Evolutionary conservation across 2,113 vertebrate genomes (phyloP), one percentile per base, ranked within the genome.

Genomic region (Hyperoodon ampullatus): DNA sequence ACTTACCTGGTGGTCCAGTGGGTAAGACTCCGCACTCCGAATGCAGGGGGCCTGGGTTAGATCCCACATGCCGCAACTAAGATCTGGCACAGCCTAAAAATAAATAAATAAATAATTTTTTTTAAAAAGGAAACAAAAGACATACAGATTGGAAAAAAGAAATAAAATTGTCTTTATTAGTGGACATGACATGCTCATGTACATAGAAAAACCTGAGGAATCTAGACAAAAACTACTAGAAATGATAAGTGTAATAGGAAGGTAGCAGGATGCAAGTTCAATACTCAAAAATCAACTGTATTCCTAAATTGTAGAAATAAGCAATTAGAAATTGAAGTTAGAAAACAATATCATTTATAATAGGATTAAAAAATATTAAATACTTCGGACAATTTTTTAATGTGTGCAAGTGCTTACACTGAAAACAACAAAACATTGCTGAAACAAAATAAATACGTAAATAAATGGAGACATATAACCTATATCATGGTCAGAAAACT

Each of bases 391-490:
- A 92, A 19, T 44, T 75, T 74, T 93, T 81, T 60, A 82, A 84
- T 21, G 19, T 42, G 5, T 65, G 24, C 5, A 74, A 74, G 30
- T 0, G 7, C n/a, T 71, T 30, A 74, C 3, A 53, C 39, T 71
- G 19, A 82, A 93, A 91, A 90, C 6, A 75, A 82, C 9, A 87
- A 87, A 95, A 81, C 23, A 74, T 61, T 86, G 19, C n/a, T 82
- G 26, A 90, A 50, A 87, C 28, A 88, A 96, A 95, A 94, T 68
- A 68, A 94, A 93, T 24, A 72, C 26, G 13, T 66, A 75, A 85
- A 55, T 47, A 93, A 85, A 93, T 74, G 21, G 19, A 91, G 55
- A 83, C 1, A 90, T 28, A 80, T 23, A 71, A 88, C 2, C 13
- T 78, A 39, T n/a, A 88, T 65, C 63, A 66, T 53, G 7, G 30